Evolutionary conservation across 2,888 invertebrate species (phyloP), one percentile per base, ranked within the genome.

Genomic region (Pomacea canaliculata): DNA sequence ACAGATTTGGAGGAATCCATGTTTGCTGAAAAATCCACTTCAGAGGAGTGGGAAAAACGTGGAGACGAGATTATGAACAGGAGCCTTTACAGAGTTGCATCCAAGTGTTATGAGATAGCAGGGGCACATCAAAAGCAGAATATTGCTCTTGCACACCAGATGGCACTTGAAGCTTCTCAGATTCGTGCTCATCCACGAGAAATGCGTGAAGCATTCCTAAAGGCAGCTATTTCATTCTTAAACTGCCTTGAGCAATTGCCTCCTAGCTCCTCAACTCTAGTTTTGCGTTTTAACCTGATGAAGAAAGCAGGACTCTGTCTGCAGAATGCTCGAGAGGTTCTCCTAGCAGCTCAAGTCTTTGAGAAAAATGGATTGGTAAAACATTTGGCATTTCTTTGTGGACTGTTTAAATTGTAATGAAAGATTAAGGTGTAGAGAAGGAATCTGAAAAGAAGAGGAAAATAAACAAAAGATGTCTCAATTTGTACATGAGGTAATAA

Each of bases 41-140:
- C 73, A 7, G 79, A 80, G 5, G 85, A 88, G 74, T 88, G 88
- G 88, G 72, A 82, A 63, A 78, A 81, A 65, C 78, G 85, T 37
- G 88, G 87, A 3, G 85, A 87, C 18, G 84, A 86, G 18, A 86
- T 87, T 77, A 85, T 85, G 84, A 80, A 80, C 27, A 84, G 85
- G 37, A 81, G 80, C 4, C 78, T 87, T 77, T 88, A 86, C 76
- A 80, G 82, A 23, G 84, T 86, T 10, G 88, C 88, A 12, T 87
- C 87, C 27, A 88, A 87, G 75, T 88, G 88, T 74, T 88, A 84
- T 76, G 72, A 73, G 9, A 81, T 81, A 71, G 86, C 84, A 18
- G 83, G 79, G 0, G 81, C 84, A 12, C 48, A 70, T 7, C 82
- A 80, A 23, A 83, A 82, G 73, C 83, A 85, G 73, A 84, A 82